Base-by-base conservation (phyloP, 2,113 vertebrate species). In the Dermatemys mawii region DNA sequence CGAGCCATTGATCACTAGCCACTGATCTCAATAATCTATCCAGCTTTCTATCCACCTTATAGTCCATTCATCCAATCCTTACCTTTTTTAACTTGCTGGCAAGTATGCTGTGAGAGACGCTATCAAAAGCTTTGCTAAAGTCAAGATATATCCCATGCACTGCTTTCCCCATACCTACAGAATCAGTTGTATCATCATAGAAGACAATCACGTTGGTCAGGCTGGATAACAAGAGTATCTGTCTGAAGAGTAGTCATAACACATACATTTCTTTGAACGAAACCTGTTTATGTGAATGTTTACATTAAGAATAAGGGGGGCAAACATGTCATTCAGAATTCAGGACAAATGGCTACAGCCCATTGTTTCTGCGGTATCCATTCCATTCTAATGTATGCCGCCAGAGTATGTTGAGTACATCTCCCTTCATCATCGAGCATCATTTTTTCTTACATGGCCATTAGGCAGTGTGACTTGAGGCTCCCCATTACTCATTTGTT, bases 391-490 rank as follows among this genome's bases (percentile, higher is more conserved):
- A 27, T 49, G 19, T 41, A 4, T 46, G 3, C 54, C 86, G 0
- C 0, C 8, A n/a, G 22, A 46, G 19, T 1, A 2, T 29, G 86
- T 55, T 93, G 83, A 89, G 49, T 89, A 46, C 41, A 44, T 80
- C 84, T 49, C 41, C 50, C 78, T 35, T 53, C 79, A 57, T 93
- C 86, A 83, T 63, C 29, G 48, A 57, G 35, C 32, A 50, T 35
- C 5, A 1, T 87, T 76, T 84, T 84, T 94, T 91, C 75, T 88
- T 89, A 38, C 83, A 54, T 88, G 84, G 50, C 21, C 50, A 79
- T 87, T 91, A 92, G 91, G 82, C 35, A 78, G 46, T 86, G 82
- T 88, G 16, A 38, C 88, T 92, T 83, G 48, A 49, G 84, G 21
- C 10, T 85, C 24, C 24, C 90, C 38, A 38, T 88, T 87, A 83